Conservation (phyloP, 2,797 vertebrate species). For the Pipistrellus pipistrellus region DNA sequence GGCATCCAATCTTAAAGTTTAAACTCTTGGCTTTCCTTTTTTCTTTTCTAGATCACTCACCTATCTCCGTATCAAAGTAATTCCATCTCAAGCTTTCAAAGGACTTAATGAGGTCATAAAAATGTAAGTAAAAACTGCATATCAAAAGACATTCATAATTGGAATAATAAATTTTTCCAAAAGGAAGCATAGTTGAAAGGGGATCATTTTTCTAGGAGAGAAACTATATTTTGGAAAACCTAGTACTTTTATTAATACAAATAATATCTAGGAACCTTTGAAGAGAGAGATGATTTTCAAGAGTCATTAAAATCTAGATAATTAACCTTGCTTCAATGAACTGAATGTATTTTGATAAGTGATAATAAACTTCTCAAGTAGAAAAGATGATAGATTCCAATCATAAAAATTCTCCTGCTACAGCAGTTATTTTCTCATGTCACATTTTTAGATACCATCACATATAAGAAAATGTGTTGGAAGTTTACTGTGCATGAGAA, state of each 20-base stretch:
- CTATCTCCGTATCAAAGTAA: slow-evolving; percentile 90
- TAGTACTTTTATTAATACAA: slow-evolving; percentile 65
- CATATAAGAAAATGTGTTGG: slow-evolving; percentile 70
- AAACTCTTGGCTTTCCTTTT: slow-evolving; percentile 66
- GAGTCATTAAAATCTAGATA: slow-evolving; percentile 79
- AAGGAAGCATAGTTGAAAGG: slow-evolving; percentile 66
- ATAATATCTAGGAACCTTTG: slow-evolving; percentile 68
- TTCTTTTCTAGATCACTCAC: slow-evolving; percentile 90
- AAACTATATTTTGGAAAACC: slow-evolving; percentile 70
- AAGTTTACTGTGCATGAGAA: slow-evolving; percentile 70
- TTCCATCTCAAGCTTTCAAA: slow-evolving; percentile 92
- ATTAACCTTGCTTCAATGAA: slow-evolving; percentile 79
- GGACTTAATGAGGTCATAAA: slow-evolving; percentile 90
- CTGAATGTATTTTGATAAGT: slow-evolving; percentile 75
- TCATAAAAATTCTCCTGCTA: slow-evolving; percentile 69
- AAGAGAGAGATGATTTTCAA: slow-evolving; percentile 79
- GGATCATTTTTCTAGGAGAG: slow-evolving; percentile 39
- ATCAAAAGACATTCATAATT: slow-evolving; percentile 72
- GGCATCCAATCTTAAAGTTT: slow-evolving; percentile 27
- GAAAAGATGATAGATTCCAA: slow-evolving; percentile 68
- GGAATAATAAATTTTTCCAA: slow-evolving; percentile 69
- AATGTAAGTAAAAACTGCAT: slow-evolving; percentile 90
- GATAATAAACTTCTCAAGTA: slow-evolving; percentile 73
- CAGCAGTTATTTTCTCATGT: slow-evolving; percentile 66
- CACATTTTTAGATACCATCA: slow-evolving; percentile 72